Percentiles rank a stretch among this genome's conserved stretches.
These are phyloP conservation scores for Amphiprion ocellaris DNA, from an alignment of 2,113 vertebrate genomes.

Conservation along the genomic window DNA sequence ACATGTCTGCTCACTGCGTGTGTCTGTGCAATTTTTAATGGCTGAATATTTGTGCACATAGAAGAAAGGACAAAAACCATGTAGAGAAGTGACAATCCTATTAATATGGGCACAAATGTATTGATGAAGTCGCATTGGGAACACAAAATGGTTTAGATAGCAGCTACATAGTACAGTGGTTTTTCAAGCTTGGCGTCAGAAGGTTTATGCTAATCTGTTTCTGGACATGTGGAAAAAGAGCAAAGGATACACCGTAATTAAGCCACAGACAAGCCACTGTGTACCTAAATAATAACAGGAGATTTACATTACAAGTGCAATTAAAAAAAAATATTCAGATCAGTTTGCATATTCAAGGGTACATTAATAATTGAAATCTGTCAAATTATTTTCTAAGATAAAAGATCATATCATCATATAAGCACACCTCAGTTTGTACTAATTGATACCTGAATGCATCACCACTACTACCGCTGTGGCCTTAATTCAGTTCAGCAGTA, in stretches of 20 bases:
- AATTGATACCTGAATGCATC: no score
- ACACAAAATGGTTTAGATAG: not conserved
- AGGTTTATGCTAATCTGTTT: not conserved
- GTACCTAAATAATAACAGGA: no score
- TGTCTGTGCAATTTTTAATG: not conserved
- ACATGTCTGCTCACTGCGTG: slow-evolving; percentile 15
- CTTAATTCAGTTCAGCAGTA: no score
- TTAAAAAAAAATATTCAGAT: no score
- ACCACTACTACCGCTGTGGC: no score
- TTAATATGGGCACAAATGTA: not conserved
- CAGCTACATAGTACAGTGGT: not conserved
- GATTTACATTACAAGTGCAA: no score
- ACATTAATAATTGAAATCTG: not conserved
- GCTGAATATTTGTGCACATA: not conserved
- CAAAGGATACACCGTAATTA: not conserved
- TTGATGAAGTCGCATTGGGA: not conserved
- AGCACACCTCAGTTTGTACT: no score
- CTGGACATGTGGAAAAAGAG: not conserved
- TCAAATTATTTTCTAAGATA: no score
- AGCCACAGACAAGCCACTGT: not conserved
- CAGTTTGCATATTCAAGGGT: no score
- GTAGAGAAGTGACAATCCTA: no score
- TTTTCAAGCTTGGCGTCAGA: not conserved
- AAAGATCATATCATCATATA: not conserved
- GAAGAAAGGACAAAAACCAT: not conserved